Percentiles rank a stretch among this genome's conserved stretches.
These are phyloP conservation scores for Eristalis arbustorum DNA, from an alignment of 2,888 invertebrate genomes.

Conservation along the genomic window DNA sequence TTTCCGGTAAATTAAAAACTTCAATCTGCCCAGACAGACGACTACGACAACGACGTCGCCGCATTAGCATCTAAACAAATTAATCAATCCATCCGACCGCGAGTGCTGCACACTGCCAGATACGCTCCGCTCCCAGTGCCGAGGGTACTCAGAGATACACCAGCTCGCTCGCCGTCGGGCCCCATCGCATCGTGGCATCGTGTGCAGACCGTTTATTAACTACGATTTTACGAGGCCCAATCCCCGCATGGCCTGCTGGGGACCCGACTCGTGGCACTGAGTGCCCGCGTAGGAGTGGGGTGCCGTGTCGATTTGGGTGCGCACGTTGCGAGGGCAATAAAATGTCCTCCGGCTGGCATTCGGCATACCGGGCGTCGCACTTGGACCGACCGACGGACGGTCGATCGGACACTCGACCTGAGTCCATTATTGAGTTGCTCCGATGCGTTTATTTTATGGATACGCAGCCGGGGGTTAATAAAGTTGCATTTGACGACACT, in stretches of 20 bases:
- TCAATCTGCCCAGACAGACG: constrained; percentile 57
- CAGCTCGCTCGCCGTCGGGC: neutral
- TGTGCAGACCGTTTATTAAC: constrained; percentile 56
- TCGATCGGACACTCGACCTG: constrained; percentile 4
- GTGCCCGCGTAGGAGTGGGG: constrained; percentile 8
- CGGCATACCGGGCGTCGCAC: constrained; percentile 32
- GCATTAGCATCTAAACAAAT: constrained; percentile 59
- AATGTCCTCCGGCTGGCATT: constrained; percentile 11
- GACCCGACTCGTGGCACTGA: constrained; percentile 12
- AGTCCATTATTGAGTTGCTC: constrained; percentile 33
- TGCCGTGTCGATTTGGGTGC: constrained; percentile 44
- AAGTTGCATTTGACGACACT: constrained; percentile 65
- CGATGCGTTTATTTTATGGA: constrained; percentile 50
- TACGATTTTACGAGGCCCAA: constrained; percentile 58
- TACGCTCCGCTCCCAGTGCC: neutral
- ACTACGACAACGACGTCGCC: neutral
- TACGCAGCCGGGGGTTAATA: constrained; percentile 51
- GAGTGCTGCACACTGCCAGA: neutral
- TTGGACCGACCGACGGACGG: constrained; percentile 14
- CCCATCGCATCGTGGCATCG: neutral
- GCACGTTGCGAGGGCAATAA: constrained; percentile 49
- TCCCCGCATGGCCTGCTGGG: neutral
- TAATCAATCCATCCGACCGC: constrained; percentile 48
- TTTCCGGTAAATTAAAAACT: constrained; percentile 69
- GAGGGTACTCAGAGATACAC: neutral